Base-by-base conservation (phyloP, 2,113 vertebrate species). In the Apus apus region DNA sequence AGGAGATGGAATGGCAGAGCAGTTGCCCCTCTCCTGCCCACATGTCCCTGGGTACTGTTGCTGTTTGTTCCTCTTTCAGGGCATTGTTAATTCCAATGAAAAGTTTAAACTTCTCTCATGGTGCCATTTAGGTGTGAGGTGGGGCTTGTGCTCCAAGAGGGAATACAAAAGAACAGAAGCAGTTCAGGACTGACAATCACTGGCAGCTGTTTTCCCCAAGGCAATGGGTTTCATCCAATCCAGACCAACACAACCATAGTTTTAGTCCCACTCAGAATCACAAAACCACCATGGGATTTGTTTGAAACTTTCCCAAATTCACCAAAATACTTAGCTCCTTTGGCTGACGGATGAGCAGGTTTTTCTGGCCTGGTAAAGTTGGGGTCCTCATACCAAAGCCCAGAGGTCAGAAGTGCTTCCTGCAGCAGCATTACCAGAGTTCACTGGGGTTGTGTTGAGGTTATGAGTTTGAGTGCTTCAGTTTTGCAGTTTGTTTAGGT, bases 271-370 rank as follows among this genome's bases (percentile, higher is more conserved):
- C 40, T 57, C 27, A 54, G 51, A 57, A 36, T 57, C 67, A 57
- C 0, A 1, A 1, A 76, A 18, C 13, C 13, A 15, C 9, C 0
- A 2, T 1, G 2, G 36, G 22, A 25, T 68, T 58, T n/a, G 8
- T 70, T 38, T 56, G 81, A 67, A 50, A 22, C 43, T 51, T 29
- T 13, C 26, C 13, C 9, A 13, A 16, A 1, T 70, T 89, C 50
- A 29, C 26, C 8, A 16, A 10, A 84, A 43, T 19, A 26, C 6
- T 26, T 11, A 1, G 2, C n/a, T 62, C 53, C 48, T 81, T 85
- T 56, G 65, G 25, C 25, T 46, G 15, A 11, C 19, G 7, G 27
- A 5, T 11, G 78, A 74, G 67, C 27, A 8, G 20, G 45, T 60
- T 83, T 22, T 46, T n/a, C 29, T 46, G 45, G 34, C 43, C 66